Conservation (phyloP, 2,888 invertebrate genomes). For the Subacronicta megacephala region DNA sequence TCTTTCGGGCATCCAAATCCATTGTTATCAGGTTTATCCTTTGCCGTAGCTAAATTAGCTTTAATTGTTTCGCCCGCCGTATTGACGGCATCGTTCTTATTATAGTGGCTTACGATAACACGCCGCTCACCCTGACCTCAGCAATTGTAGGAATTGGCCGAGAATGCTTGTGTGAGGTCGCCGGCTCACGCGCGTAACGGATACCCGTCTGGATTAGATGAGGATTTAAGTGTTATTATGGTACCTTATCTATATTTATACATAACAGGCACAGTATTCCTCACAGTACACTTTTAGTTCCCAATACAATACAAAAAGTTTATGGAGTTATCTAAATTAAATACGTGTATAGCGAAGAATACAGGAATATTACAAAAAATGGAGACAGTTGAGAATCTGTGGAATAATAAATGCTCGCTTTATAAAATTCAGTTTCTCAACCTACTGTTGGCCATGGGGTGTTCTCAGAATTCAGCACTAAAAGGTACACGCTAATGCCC, state of each 20-base stretch:
- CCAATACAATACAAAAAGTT: no score
- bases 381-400: no score
- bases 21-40: slow-evolving; percentile 15
- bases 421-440: no score
- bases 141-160: slow-evolving; percentile 52
- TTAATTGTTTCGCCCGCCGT: slow-evolving; percentile 47
- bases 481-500: no score
- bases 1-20: slow-evolving; percentile 4
- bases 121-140: slow-evolving; percentile 45
- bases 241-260: background rate
- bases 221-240: slow-evolving; percentile 5
- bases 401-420: no score
- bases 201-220: slow-evolving; percentile 16
- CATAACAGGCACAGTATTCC: background rate
- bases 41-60: slow-evolving; percentile 35
- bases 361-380: no score
- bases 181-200: slow-evolving; percentile 13
- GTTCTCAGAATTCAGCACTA: no score
- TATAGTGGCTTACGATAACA: slow-evolving; percentile 48
- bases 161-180: slow-evolving; percentile 31
- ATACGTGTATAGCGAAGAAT: no score
- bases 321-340: no score
- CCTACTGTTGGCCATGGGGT: no score
- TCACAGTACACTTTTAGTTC: no score
- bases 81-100: slow-evolving; percentile 51